These are phyloP conservation scores for Tychaedon coryphoeus DNA, from an alignment of 2,113 vertebrate genomes.

Conservation along the genomic window DNA sequence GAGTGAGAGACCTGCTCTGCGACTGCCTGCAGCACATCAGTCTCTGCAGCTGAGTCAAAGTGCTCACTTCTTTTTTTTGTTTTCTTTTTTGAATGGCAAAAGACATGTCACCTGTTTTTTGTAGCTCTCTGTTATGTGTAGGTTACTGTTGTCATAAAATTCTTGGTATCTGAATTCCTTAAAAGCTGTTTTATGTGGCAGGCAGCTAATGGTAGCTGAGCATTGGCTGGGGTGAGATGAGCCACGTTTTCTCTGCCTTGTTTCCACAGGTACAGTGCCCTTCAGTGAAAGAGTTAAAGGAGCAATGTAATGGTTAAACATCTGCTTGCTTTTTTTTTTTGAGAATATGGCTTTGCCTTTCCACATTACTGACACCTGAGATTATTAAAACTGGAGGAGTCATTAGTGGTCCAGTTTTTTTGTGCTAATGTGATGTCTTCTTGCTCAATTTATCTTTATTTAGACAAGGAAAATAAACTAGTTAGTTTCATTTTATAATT, in stretches of 20 bases:
- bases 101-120: neutral
- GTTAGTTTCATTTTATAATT: neutral
- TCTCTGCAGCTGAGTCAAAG: neutral
- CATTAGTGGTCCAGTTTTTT: neutral
- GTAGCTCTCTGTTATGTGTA: neutral
- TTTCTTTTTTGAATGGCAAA: neutral
- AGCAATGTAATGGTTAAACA: neutral
- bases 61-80: neutral
- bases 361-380: neutral
- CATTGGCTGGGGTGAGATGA: neutral
- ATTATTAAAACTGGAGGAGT: neutral
- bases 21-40: neutral
- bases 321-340: neutral
- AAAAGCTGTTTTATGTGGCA: neutral
- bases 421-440: neutral
- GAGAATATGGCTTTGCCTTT: neutral
- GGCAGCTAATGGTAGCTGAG: neutral
- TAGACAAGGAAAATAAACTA: neutral
- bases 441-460: neutral
- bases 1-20: neutral
- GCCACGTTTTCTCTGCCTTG: neutral
- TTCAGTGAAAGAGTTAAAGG: slow-evolving; percentile 24
- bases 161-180: neutral
- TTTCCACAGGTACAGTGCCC: neutral
- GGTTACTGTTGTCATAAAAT: neutral